These are phyloP conservation scores for Danaus chrysippus DNA, from an alignment of 2,888 invertebrate species.

Conservation along the genomic window DNA sequence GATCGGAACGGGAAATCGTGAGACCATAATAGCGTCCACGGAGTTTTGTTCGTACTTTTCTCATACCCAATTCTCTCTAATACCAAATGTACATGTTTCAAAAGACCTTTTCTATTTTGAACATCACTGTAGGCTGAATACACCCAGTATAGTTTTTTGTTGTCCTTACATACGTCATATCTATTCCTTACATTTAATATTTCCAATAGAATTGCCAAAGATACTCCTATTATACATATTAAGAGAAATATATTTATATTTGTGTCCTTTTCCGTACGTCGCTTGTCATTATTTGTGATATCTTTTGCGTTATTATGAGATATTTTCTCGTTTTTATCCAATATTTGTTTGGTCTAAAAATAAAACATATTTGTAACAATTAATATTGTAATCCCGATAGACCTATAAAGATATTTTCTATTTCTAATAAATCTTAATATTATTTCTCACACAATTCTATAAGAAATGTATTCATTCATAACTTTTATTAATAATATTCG, in stretches of 20 bases:
- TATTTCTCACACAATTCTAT: too few species aligned
- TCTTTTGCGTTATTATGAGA: slow-evolving; percentile 31
- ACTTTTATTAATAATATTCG: too few species aligned
- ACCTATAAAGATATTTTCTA: too few species aligned
- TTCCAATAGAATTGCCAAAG: slow-evolving; percentile 55
- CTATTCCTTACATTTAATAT: slow-evolving; percentile 50
- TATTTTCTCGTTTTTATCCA: slow-evolving; percentile 24
- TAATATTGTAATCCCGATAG: not conserved
- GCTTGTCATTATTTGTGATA: slow-evolving; percentile 23
- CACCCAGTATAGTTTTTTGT: slow-evolving; percentile 74
- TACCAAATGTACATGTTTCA: slow-evolving; percentile 89
- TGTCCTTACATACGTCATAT: slow-evolving; percentile 36
- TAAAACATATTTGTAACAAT: slow-evolving; percentile 10
- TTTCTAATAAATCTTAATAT: too few species aligned
- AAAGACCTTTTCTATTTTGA: slow-evolving; percentile 80
- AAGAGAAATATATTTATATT: slow-evolving; percentile 52
- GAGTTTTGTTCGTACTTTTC: slow-evolving; percentile 71
- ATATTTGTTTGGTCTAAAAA: slow-evolving; percentile 33
- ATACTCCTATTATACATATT: slow-evolving; percentile 57
- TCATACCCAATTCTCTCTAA: slow-evolving; percentile 87
- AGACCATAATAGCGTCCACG: slow-evolving; percentile 96
- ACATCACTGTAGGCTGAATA: slow-evolving; percentile 77
- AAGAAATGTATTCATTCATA: too few species aligned
- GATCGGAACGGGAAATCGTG: slow-evolving; percentile 93
- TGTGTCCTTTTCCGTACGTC: slow-evolving; percentile 36